Percentiles rank a stretch among this genome's conserved stretches.
Evolutionary conservation across 2,797 vertebrate genomes (phyloP).

Genomic region (Lepilemur ruficaudatus): DNA sequence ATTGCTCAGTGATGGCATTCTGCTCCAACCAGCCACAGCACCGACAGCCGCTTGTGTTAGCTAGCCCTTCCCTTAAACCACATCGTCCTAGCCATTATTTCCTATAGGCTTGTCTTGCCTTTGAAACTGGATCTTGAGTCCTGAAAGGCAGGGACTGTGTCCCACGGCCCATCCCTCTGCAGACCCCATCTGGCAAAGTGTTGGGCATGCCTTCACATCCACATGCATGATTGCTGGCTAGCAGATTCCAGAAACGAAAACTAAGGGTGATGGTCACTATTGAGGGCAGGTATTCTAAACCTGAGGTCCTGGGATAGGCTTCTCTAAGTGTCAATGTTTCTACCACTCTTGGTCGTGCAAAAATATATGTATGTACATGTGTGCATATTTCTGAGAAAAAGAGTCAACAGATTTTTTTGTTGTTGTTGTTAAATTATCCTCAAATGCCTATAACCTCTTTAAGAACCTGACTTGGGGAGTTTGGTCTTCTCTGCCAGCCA

Average conservation of each 20-base stretch:
- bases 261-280: neutral
- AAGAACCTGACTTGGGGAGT: neutral
- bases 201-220: neutral
- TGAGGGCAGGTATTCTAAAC: neutral
- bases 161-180: fast-evolving
- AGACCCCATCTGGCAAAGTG: neutral
- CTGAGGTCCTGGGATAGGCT: neutral
- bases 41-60: neutral
- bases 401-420: neutral
- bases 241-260: neutral
- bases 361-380: neutral
- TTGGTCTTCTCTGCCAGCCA: neutral
- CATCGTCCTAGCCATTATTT: neutral
- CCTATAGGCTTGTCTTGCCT: neutral
- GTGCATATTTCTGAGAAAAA: neutral
- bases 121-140: neutral
- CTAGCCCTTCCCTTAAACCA: neutral
- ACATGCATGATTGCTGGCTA: neutral
- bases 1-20: neutral
- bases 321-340: neutral
- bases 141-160: neutral
- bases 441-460: neutral
- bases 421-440: neutral
- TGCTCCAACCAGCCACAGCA: neutral
- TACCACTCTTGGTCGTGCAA: neutral